Base-by-base conservation (phyloP, 2,888 invertebrate genomes). In the Ptychoptera albimana region DNA sequence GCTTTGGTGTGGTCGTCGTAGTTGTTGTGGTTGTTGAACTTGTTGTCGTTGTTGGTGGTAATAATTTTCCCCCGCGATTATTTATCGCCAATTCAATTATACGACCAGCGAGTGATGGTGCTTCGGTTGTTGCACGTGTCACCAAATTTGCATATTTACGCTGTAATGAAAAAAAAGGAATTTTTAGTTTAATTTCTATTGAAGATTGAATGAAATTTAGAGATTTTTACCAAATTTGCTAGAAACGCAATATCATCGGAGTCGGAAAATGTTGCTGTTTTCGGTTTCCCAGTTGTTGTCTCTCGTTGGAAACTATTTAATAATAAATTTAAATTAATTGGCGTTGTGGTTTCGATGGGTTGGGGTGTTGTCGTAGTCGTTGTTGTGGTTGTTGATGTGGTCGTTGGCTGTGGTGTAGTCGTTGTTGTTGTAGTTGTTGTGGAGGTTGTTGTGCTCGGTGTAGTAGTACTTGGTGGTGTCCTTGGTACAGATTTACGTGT, bases 231-330 rank as follows among this genome's bases (percentile, higher is more conserved):
- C 69, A 75, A 64, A 54, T 74, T 72, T 55, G 74, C 66, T 40
- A 77, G 57, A 57, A 77, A 75, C 36, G 68, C 69, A 48, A 75
- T 59, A 56, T 75, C 77, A 47, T 75, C 72, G 60, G 67, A 57
- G 45, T 68, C 67, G 11, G 72, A 67, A 54, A 67, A 67, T 10
- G 70, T 70, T 1, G 46, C 42, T 11, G 41, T 34, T 10, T 23
- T 37, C 29, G 23, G 37, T 23, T 12, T 12, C 16, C 37, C 37
- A 9, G 45, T 39, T 37, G 45, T 41, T 32, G 37, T 40, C 2
- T 34, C 37, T 12, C 8, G 13, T 13, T 42, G 42, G 10, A 37
- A 42, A 37, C 37, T 42, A 13, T 42, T 32, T 30, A 42, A 37
- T 14, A 42, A 29, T 29, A 42, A 42, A 30, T 37, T 42, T 11